Evolutionary conservation across 2,888 invertebrate genomes (phyloP).

Genomic region (Spodoptera picta): DNA sequence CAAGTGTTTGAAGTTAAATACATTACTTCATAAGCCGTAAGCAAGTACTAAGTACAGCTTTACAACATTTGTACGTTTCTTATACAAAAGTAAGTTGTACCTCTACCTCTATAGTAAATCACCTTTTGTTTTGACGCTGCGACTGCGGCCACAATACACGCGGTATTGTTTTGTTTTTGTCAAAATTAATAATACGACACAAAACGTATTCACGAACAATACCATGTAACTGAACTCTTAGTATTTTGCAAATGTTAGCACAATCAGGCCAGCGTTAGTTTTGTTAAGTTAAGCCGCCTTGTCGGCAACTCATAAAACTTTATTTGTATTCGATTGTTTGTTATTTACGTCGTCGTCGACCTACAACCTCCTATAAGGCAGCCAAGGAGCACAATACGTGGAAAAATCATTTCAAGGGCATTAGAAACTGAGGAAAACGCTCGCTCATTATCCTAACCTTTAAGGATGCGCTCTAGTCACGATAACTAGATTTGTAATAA

Average conservation of each 20-base stretch:
- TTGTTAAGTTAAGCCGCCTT: constrained; percentile 41
- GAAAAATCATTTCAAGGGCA: constrained; percentile 66
- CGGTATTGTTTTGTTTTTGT: constrained; percentile 35
- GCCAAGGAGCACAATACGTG: constrained; percentile 36
- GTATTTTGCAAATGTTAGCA: constrained; percentile 47
- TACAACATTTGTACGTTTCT: constrained; percentile 5
- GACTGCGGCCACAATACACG: constrained; percentile 12
- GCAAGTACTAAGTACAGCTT: background rate
- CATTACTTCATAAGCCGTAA: too few relatives aligned
- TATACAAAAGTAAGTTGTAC: constrained; percentile 17
- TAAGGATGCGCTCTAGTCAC: constrained; percentile 59
- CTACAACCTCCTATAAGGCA: constrained; percentile 48
- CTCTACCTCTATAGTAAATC: too few relatives aligned
- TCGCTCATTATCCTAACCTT: constrained; percentile 66
- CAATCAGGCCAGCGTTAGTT: constrained; percentile 39
- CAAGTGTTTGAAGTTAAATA: too few relatives aligned
- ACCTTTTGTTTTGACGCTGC: constrained; percentile 34
- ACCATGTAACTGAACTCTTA: constrained; percentile 40
- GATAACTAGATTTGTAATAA: constrained; percentile 52
- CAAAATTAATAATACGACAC: constrained; percentile 20
- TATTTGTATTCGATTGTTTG: constrained; percentile 39
- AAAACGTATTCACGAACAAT: constrained; percentile 34
- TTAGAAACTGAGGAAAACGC: constrained; percentile 79
- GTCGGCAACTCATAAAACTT: constrained; percentile 40
- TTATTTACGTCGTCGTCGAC: constrained; percentile 33